phyloP scores from a whole-genome alignment of 1,140 invertebrate genomes.

The Cryptotermes secundus region DNA sequence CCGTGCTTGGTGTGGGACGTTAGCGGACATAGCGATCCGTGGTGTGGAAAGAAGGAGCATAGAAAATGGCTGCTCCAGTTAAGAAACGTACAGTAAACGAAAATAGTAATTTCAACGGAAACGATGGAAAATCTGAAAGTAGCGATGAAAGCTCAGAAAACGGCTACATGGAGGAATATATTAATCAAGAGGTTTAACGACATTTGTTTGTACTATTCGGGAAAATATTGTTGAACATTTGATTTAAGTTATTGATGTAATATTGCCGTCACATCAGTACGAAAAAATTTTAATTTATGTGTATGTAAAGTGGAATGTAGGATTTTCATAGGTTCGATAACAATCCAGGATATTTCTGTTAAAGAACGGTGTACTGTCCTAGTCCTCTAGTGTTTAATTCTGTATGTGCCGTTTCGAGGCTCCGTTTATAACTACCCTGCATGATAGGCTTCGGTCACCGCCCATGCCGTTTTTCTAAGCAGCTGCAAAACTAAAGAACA shows the following conservation, averaged over 20 bases:
- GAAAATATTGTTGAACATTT: no score
- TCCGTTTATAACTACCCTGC: no score
- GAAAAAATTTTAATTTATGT: neutral
- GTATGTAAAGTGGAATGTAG: neutral
- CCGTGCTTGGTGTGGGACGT: no score
- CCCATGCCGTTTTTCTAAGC: no score
- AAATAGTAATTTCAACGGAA: constrained; percentile 14
- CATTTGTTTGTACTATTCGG: neutral
- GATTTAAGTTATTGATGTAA: neutral
- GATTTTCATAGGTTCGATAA: neutral
- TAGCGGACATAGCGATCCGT: no score
- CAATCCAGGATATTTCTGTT: neutral
- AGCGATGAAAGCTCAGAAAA: constrained; percentile 28
- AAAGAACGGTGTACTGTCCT: no score
- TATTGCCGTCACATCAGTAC: neutral
- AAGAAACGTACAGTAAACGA: constrained; percentile 30
- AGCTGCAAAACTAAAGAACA: no score
- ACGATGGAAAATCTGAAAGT: constrained; percentile 11
- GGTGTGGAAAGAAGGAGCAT: no score
- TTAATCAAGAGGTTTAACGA: constrained; percentile 24
- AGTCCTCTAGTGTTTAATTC: no score
- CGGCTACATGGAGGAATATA: neutral
- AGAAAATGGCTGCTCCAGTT: constrained; percentile 24
- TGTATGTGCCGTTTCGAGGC: no score
- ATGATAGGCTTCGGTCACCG: no score